Conservation (phyloP, 2,888 invertebrate genomes). For the Plebejus melissa region DNA sequence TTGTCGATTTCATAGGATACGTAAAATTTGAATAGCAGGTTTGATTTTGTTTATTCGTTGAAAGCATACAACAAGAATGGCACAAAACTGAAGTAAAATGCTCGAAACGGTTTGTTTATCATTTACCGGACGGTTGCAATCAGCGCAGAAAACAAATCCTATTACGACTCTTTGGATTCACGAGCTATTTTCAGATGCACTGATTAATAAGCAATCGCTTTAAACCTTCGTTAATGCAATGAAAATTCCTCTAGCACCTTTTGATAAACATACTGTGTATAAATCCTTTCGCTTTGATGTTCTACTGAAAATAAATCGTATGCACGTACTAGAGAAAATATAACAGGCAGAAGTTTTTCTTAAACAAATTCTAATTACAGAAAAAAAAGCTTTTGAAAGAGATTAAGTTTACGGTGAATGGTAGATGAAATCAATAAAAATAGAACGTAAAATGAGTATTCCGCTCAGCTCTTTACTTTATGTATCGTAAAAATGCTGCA, state of each 20-base stretch:
- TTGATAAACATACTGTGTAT: not conserved
- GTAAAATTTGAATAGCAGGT: not conserved
- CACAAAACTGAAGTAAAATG: not conserved
- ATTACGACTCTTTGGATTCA: conserved; percentile 68
- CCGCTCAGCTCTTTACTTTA: conserved; percentile 51
- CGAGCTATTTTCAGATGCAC: conserved; percentile 52
- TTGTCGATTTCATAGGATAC: not conserved
- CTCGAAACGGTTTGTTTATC: not conserved
- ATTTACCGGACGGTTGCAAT: conserved; percentile 48
- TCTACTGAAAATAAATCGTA: not conserved
- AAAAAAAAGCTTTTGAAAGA: not conserved
- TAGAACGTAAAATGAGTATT: conserved; percentile 35
- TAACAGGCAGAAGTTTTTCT: not conserved
- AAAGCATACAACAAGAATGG: not conserved
- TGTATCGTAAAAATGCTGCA: conserved; percentile 56
- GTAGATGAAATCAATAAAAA: conserved; percentile 22
- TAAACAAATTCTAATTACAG: not conserved
- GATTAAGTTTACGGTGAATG: conserved; percentile 6
- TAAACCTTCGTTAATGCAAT: conserved; percentile 20
- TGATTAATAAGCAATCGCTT: conserved; percentile 51
- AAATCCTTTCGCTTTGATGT: conserved; percentile 13
- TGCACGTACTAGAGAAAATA: not conserved
- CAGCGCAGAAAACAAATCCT: conserved; percentile 65
- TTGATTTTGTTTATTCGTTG: not conserved
- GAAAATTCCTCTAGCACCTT: conserved; percentile 7